These are phyloP conservation scores for Lota lota DNA, from an alignment of 2,113 vertebrate genomes.

Conservation along the genomic window DNA sequence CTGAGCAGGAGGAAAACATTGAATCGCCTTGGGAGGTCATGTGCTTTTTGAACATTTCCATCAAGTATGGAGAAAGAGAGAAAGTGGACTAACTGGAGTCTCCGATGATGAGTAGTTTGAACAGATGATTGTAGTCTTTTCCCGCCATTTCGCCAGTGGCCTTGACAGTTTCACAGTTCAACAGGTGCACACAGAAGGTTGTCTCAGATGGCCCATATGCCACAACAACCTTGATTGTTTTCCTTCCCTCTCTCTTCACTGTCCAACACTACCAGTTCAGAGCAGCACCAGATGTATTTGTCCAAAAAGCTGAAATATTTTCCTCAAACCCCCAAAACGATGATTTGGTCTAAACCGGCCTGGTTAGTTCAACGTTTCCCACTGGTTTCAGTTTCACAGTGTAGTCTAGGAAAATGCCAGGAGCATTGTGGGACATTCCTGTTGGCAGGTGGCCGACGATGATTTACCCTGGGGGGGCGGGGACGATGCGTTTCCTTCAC, in stretches of 20 bases:
- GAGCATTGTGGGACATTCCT: too few species aligned
- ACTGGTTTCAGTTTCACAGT: too few species aligned
- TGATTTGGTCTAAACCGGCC: background rate
- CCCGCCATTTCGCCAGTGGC: constrained; percentile 66
- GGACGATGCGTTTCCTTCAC: too few species aligned
- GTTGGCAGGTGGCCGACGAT: too few species aligned
- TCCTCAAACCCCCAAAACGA: background rate
- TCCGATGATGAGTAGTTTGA: constrained; percentile 84
- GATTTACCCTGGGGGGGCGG: too few species aligned
- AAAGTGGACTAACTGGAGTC: constrained; percentile 78
- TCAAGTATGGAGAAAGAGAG: background rate
- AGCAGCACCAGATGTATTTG: background rate
- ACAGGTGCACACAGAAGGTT: constrained; percentile 24
- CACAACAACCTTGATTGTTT: background rate
- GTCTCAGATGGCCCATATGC: background rate
- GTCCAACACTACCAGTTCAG: constrained; percentile 12
- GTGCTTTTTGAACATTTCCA: background rate
- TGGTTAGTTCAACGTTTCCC: background rate
- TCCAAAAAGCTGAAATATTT: constrained; percentile 1
- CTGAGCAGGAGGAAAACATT: too few species aligned
- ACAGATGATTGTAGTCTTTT: constrained; percentile 83
- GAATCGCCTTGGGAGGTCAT: too few species aligned
- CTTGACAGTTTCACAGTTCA: constrained; percentile 4
- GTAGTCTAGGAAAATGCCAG: too few species aligned
- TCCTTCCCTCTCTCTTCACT: too few species aligned